Conservation (phyloP, 2,797 vertebrate species). For the Triplophysa yarkandensis region DNA sequence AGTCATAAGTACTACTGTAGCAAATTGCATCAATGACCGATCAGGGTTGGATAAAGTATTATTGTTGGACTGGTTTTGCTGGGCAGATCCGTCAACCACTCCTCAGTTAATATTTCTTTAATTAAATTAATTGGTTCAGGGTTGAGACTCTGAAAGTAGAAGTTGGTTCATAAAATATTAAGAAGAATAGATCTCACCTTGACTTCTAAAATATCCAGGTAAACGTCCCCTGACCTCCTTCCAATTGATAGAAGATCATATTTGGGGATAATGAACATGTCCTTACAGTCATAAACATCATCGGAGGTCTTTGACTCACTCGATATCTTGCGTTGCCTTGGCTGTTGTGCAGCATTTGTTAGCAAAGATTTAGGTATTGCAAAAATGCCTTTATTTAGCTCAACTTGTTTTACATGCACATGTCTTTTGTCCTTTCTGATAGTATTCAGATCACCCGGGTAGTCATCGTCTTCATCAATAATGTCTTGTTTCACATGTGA, state of each 20-base stretch:
- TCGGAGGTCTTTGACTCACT: not conserved
- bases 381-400: constrained; percentile 8
- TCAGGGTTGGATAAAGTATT: no score
- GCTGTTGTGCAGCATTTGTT: constrained; percentile 1
- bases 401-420: not conserved
- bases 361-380: constrained; percentile 36
- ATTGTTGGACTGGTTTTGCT: no score
- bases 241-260: not conserved
- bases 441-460: not conserved
- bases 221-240: not conserved
- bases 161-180: no score
- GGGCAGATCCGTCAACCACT: no score
- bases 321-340: not conserved
- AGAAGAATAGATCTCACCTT: constrained; percentile 49
- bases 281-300: constrained; percentile 36
- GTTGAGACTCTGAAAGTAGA: no score
- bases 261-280: constrained; percentile 34
- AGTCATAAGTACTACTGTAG: no score
- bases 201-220: constrained; percentile 45
- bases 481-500: constrained; percentile 12
- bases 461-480: constrained; percentile 17
- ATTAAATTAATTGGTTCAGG: no score
- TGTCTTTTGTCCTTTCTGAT: not conserved
- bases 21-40: no score
- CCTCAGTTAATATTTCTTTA: no score